Evolutionary conservation across 1,140 invertebrate genomes (phyloP).

Genomic region (Maniola jurtina): DNA sequence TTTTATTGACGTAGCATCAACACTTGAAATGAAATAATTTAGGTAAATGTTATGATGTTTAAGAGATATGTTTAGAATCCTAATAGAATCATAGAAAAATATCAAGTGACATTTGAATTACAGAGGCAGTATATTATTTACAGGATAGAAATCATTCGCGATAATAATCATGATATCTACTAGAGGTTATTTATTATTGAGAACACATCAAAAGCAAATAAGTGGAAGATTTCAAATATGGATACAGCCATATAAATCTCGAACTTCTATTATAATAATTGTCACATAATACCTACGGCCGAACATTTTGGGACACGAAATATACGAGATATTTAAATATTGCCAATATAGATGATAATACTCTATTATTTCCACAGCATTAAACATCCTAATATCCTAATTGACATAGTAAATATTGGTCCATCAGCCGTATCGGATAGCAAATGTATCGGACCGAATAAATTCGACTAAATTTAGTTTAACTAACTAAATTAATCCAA

Average conservation of each 20-base stretch:
- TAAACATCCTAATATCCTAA: slow-evolving; percentile 33
- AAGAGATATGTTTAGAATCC: too few relatives aligned
- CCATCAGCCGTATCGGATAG: neutral
- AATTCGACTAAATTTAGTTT: neutral
- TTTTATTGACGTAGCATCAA: too few relatives aligned
- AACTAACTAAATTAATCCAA: slow-evolving; percentile 21
- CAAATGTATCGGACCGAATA: neutral
- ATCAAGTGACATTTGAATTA: too few relatives aligned
- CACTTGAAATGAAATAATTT: too few relatives aligned
- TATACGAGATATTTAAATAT: slow-evolving; percentile 4
- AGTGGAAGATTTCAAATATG: neutral
- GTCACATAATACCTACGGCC: neutral
- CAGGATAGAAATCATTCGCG: too few relatives aligned
- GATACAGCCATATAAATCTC: neutral
- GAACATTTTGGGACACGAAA: neutral
- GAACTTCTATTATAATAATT: neutral
- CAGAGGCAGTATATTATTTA: too few relatives aligned
- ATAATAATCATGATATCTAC: too few relatives aligned
- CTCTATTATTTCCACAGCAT: neutral
- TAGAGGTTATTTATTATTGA: too few relatives aligned
- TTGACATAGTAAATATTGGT: slow-evolving; percentile 27
- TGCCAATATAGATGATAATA: neutral
- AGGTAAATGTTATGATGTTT: too few relatives aligned
- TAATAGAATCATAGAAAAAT: too few relatives aligned
- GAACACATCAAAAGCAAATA: neutral